These are phyloP conservation scores for Zaprionus ghesquierei DNA, from an alignment of 1,140 invertebrate species.

Conservation along the genomic window DNA sequence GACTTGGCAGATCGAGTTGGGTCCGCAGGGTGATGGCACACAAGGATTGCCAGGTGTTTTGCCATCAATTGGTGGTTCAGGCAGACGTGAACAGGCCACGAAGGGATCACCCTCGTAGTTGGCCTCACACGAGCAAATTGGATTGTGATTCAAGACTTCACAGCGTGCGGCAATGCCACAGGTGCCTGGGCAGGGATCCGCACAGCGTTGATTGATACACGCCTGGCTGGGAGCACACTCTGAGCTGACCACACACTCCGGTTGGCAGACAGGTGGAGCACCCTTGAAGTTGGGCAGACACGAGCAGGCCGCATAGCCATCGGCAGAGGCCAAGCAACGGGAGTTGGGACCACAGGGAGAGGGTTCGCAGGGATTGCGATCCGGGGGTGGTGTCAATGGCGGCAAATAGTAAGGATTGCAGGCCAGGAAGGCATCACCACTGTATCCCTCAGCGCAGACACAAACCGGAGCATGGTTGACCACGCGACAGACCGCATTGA, in stretches of 20 bases:
- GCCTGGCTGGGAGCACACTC: constrained; percentile 90
- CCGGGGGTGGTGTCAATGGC: constrained; percentile 29
- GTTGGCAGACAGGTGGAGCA: constrained; percentile 90
- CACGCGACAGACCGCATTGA: constrained; percentile 88
- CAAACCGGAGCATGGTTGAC: constrained; percentile 91
- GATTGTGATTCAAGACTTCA: constrained; percentile 91
- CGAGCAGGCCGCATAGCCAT: constrained; percentile 90
- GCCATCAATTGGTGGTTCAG: constrained; percentile 81
- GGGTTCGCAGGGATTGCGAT: constrained; percentile 86
- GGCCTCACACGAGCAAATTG: constrained; percentile 90
- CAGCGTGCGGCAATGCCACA: constrained; percentile 90
- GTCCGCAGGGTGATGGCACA: constrained; percentile 91
- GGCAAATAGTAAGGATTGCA: constrained; percentile 84
- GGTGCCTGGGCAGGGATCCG: constrained; percentile 90
- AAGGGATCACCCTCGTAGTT: constrained; percentile 92
- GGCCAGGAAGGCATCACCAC: constrained; percentile 90
- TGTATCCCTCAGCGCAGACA: constrained; percentile 88
- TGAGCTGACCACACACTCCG: constrained; percentile 91
- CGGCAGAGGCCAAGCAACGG: constrained; percentile 87
- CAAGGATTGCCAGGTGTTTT: constrained; percentile 86
- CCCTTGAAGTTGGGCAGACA: constrained; percentile 91
- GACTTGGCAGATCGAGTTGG: constrained; percentile 92
- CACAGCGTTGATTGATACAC: constrained; percentile 90
- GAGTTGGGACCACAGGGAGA: constrained; percentile 91
- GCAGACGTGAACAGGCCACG: constrained; percentile 86